Base-by-base conservation (phyloP, 2,113 vertebrate species). In the Chiloscyllium plagiosum region DNA sequence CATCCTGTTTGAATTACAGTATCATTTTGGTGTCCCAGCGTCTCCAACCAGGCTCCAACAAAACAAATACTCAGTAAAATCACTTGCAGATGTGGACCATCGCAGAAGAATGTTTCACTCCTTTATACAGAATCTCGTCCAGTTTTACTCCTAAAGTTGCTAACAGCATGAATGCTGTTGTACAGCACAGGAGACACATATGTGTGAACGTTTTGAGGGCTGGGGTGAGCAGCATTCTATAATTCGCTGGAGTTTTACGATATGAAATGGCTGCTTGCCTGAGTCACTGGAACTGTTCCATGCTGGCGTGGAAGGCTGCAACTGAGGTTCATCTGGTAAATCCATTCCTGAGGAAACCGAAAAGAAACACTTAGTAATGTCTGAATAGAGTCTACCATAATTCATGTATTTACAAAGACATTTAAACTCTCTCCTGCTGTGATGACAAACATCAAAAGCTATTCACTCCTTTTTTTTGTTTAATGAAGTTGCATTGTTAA, bases 211-310 rank as follows among this genome's bases (percentile, higher is more conserved):
- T 65, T 86, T 90, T 61, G 3, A 2, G 29, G 87, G 69, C 86
- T 96, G 96, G 96, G 96, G n/a, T 37, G 61, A 5, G 61, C 61
- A 93, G 29, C 20, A 22, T 93, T 93, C n/a, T 66, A 22, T 37
- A 17, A 8, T 92, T 33, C 61, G 66, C 61, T 93, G 33, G 87
- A 68, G 33, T n/a, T 66, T 93, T 66, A 66, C 20, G 20, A 37
- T 42, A 37, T 56, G 22, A 22, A 95, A 70, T 52, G 13, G 96
- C 97, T 96, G 98, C 98, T 97, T 98, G 97, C 99, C 98, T 97
- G 98, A 97, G 96, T 98, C 98, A 95, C 97, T 98, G 90, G 99
- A 98, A 96, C 97, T 96, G 97, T 99, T 99, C 99, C 99, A 99
- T 89, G 98, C 97, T 5, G 98, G 97, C 0, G 98, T 97, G 96